Conservation (phyloP, 2,113 vertebrate genomes). For the Daphoenositta chrysoptera region DNA sequence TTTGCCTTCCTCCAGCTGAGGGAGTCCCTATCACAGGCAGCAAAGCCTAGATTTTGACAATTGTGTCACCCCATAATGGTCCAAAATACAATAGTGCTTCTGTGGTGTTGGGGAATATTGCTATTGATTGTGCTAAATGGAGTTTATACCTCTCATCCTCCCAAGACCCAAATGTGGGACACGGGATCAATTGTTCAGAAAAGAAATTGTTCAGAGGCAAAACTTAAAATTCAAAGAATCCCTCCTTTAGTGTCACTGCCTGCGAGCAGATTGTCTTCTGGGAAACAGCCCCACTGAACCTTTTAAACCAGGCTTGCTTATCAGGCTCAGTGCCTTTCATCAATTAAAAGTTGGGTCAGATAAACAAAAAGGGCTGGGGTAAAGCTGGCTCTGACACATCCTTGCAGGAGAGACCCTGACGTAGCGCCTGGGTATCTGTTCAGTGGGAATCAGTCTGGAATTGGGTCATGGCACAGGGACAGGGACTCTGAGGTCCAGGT, state of each 20-base stretch:
- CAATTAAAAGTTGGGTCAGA: not conserved
- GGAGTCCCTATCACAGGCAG: not conserved
- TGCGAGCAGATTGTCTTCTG: not conserved
- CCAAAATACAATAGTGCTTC: slow-evolving; percentile 16
- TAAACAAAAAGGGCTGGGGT: not conserved
- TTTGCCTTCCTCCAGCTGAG: slow-evolving; percentile 24
- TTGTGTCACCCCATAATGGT: not conserved
- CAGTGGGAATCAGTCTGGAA: not conserved
- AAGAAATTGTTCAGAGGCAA: not conserved
- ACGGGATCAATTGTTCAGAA: slow-evolving; percentile 28
- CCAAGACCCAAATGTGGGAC: slow-evolving; percentile 22
- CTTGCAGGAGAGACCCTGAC: not conserved
- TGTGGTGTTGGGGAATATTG: not conserved
- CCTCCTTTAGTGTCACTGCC: not conserved
- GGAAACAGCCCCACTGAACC: not conserved
- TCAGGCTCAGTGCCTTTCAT: not conserved
- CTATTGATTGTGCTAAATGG: slow-evolving; percentile 41
- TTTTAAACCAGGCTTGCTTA: not conserved
- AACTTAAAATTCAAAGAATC: not conserved
- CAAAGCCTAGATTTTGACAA: not conserved
- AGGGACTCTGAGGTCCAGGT: not conserved
- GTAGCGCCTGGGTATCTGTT: not conserved
- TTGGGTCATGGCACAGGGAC: not conserved
- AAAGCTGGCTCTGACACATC: not conserved
- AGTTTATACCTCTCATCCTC: slow-evolving; percentile 27